Evolutionary conservation across 2,113 vertebrate species (phyloP).

Genomic region (Corythoichthys intestinalis): DNA sequence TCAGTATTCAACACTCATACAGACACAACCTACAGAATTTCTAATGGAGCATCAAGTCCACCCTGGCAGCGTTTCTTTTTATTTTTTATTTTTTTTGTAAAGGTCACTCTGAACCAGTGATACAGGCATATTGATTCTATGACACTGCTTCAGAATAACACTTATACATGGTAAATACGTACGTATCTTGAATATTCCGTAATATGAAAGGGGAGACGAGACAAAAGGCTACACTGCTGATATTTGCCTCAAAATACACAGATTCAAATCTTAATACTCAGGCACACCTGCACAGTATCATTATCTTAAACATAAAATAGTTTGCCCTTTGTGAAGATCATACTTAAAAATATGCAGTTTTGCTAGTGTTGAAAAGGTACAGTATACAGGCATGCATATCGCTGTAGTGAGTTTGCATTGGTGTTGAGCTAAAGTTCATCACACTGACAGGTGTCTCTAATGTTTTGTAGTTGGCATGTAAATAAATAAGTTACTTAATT

Average conservation of each 20-base stretch:
- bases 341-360: no score
- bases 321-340: background rate
- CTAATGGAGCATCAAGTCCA: background rate
- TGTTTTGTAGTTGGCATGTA: no score
- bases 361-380: no score
- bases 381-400: no score
- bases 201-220: no score
- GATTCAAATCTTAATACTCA: background rate
- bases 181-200: background rate
- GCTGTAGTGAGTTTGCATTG: no score
- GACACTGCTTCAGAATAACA: background rate
- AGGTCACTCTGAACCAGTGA: constrained; percentile 1
- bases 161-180: background rate
- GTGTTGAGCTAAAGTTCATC: no score
- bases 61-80: background rate
- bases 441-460: no score
- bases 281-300: background rate
- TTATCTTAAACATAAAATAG: background rate
- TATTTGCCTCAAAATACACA: background rate
- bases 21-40: background rate
- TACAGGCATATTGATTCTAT: background rate
- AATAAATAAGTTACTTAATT: no score
- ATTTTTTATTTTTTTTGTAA: background rate
- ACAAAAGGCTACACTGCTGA: no score
- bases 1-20: background rate